Base-by-base conservation (phyloP, 1,140 invertebrate genomes). In the Metaphire vulgaris region DNA sequence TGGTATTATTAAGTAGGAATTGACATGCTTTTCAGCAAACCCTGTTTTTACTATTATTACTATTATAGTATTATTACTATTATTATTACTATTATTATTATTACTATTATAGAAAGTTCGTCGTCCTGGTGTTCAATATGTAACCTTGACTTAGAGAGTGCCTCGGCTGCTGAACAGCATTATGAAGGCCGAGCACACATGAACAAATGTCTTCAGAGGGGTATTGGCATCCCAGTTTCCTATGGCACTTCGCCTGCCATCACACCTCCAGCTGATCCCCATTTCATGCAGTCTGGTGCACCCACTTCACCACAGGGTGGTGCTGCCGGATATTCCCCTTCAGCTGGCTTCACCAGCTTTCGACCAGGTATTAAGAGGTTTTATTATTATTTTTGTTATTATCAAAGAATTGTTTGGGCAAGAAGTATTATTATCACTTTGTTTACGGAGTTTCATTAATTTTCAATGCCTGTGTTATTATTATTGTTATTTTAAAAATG, bases 31-130 rank as follows among this genome's bases (percentile, higher is more conserved):
- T n/a, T n/a, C n/a, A n/a, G n/a, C n/a, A n/a, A n/a, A n/a, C n/a
- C n/a, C n/a, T n/a, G n/a, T n/a, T n/a, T n/a, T 56, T 56, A 56
- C 21, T 56, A 56, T 56, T 56, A 56, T 56, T 56, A 56, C 41
- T 56, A 12, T 56, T 6, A 56, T 12, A 21, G 21, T 21, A 56
- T 56, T 56, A 56, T 56, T 56, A 56, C 21, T 56, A 56, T 21
- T n/a, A n/a, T 21, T 56, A 56, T 56, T 56, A 56, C 21, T 56
- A 56, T 56, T 12, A 56, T 56, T 56, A 56, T 56, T 56, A 56
- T 56, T 56, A 6, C 41, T n/a, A n/a, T 56, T 56, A 56, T 56
- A 56, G 41, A 56, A 21, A 56, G 41, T 12, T 56, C 41, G 41
- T 56, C 41, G 41, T 12, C 41, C 41, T 56, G 41, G 41, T 56